These are phyloP conservation scores for Ictidomys tridecemlineatus DNA, from an alignment of 2,113 vertebrate species.

Conservation along the genomic window DNA sequence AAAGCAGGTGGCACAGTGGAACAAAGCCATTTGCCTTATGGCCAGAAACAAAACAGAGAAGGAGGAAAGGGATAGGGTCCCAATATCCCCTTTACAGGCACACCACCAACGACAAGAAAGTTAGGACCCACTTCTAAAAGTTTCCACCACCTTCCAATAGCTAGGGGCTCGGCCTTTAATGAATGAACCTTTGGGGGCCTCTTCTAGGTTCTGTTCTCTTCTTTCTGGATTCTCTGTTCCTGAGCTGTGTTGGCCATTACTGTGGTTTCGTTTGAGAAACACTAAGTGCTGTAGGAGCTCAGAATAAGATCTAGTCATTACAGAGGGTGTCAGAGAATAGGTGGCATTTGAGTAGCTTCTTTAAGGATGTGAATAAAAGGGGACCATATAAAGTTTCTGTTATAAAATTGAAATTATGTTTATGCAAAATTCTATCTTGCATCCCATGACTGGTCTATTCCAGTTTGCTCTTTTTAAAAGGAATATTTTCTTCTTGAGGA, in stretches of 20 bases:
- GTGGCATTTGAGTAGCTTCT: background rate
- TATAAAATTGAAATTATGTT: background rate
- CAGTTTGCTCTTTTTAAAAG: background rate
- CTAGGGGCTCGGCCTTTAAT: background rate
- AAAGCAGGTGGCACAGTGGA: background rate
- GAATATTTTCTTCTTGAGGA: conserved; percentile 24
- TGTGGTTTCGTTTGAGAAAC: background rate
- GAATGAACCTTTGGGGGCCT: background rate
- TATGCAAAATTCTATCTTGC: background rate
- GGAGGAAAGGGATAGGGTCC: background rate
- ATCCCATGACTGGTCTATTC: background rate
- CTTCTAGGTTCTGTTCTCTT: background rate
- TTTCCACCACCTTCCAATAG: background rate
- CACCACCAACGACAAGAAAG: background rate
- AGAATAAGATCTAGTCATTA: background rate
- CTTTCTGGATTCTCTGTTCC: background rate
- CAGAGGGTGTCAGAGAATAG: background rate
- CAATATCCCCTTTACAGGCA: background rate
- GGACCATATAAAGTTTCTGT: background rate
- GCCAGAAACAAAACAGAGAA: background rate
- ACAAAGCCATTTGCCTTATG: too few relatives aligned
- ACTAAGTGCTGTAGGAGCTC: background rate
- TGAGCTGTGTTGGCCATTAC: background rate
- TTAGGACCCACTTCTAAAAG: background rate
- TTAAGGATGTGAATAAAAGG: background rate